Evolutionary conservation across 2,797 vertebrate genomes (phyloP).

Genomic region (Anabas testudineus): DNA sequence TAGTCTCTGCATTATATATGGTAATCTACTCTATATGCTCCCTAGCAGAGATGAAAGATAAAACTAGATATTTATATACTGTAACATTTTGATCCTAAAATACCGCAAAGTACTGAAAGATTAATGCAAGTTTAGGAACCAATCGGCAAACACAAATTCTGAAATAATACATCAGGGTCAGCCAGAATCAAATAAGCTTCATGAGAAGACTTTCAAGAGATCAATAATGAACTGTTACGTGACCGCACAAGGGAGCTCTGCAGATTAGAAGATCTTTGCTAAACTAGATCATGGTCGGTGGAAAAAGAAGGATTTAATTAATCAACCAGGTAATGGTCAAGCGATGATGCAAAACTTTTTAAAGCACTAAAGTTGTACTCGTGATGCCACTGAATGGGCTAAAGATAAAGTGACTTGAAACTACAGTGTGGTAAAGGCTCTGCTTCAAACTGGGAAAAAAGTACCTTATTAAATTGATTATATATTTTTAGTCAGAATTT

Average conservation of each 20-base stretch:
- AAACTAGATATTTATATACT: conserved; percentile 6
- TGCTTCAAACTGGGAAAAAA: neutral
- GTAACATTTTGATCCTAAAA: conserved; percentile 27
- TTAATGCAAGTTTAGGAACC: conserved; percentile 30
- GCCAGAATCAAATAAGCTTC: conserved; percentile 43
- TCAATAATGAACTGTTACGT: conserved; percentile 71
- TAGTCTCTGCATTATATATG: conserved; percentile 38
- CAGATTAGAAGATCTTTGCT: conserved; percentile 71
- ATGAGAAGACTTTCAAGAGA: conserved; percentile 71
- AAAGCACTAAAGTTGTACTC: conserved; percentile 2
- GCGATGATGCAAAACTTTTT: conserved; percentile 58
- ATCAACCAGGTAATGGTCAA: conserved; percentile 45
- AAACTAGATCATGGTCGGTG: conserved; percentile 56
- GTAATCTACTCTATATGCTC: conserved; percentile 41
- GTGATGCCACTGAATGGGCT: conserved; percentile 21
- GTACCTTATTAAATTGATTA: neutral
- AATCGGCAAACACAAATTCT: conserved; percentile 24
- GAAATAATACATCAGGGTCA: conserved; percentile 27
- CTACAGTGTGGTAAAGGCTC: no score
- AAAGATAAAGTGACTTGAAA: conserved; percentile 8
- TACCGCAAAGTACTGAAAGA: conserved; percentile 16
- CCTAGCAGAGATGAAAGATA: conserved; percentile 34
- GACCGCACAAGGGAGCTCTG: conserved; percentile 65
- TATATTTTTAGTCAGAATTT: neutral
- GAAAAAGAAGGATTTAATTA: conserved; percentile 53